These are phyloP conservation scores for Eurosta solidaginis DNA, from an alignment of 1,140 invertebrate genomes.

Conservation along the genomic window DNA sequence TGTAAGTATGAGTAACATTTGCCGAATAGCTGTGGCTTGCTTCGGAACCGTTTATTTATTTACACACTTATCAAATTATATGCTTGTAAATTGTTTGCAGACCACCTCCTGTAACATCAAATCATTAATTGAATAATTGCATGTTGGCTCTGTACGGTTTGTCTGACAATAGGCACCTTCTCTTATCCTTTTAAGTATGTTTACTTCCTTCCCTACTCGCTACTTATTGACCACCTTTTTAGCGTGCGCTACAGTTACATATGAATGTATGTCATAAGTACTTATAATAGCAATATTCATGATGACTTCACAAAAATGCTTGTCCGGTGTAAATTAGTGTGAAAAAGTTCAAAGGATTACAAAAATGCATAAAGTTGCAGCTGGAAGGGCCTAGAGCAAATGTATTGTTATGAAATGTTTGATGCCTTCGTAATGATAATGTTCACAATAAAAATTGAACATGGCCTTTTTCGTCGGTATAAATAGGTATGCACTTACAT, in stretches of 20 bases:
- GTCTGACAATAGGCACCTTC: neutral
- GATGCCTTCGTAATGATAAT: neutral
- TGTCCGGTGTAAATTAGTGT: neutral
- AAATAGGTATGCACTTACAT: too few species aligned
- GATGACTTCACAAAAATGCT: constrained; percentile 12
- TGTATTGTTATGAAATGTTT: neutral
- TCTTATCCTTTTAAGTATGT: neutral
- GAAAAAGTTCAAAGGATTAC: constrained; percentile 26
- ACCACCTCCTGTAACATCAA: neutral
- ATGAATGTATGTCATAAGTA: neutral
- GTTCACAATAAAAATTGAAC: neutral
- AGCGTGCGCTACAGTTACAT: neutral
- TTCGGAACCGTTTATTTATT: neutral
- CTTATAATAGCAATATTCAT: neutral
- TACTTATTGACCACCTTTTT: neutral
- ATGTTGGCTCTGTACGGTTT: neutral
- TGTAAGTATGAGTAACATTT: too few species aligned
- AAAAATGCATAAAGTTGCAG: neutral
- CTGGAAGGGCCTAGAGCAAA: neutral
- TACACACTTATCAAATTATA: neutral
- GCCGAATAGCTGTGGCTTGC: too few species aligned
- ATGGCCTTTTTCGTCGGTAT: neutral
- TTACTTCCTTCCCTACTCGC: neutral
- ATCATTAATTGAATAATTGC: constrained; percentile 27
- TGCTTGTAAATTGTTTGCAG: neutral